Conservation (phyloP, 2,113 vertebrate species). For the Nerophis ophidion region DNA sequence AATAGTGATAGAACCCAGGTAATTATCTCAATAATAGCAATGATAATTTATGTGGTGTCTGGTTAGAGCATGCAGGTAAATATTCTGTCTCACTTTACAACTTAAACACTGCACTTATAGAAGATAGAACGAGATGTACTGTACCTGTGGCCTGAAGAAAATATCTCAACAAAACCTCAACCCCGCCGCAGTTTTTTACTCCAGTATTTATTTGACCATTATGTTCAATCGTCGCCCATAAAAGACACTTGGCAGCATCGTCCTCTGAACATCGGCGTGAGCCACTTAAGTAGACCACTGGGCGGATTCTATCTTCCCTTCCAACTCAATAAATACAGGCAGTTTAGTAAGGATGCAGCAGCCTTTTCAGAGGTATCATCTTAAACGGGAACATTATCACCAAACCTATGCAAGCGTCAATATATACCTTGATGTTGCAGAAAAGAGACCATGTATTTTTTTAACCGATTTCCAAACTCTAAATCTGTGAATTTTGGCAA, state of each 20-base stretch:
- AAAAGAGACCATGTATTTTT: too few species aligned
- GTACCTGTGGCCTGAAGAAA: slow-evolving; percentile 58
- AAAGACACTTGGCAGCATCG: slow-evolving; percentile 67
- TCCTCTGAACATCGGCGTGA: slow-evolving; percentile 64
- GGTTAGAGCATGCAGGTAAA: too few species aligned
- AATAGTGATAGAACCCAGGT: too few species aligned
- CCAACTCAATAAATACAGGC: slow-evolving; percentile 59
- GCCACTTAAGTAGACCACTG: slow-evolving; percentile 67
- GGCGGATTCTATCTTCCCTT: slow-evolving; percentile 57
- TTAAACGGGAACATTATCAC: too few species aligned
- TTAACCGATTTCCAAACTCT: too few species aligned
- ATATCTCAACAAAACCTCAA: slow-evolving; percentile 12
- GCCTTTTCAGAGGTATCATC: slow-evolving; percentile 18
- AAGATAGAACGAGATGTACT: slow-evolving; percentile 50
- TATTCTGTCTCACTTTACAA: slow-evolving; percentile 7
- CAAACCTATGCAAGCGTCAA: too few species aligned
- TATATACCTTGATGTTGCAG: too few species aligned
- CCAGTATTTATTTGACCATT: slow-evolving; percentile 75
- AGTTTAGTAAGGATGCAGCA: slow-evolving; percentile 36
- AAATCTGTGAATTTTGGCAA: too few species aligned
- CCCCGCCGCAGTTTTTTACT: slow-evolving; percentile 56
- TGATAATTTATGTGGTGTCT: not conserved
- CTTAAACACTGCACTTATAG: slow-evolving; percentile 42
- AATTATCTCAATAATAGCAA: not conserved
- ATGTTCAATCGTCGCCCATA: slow-evolving; percentile 74